Conservation (phyloP, 2,888 invertebrate species). For the Strigamia crassipes region DNA sequence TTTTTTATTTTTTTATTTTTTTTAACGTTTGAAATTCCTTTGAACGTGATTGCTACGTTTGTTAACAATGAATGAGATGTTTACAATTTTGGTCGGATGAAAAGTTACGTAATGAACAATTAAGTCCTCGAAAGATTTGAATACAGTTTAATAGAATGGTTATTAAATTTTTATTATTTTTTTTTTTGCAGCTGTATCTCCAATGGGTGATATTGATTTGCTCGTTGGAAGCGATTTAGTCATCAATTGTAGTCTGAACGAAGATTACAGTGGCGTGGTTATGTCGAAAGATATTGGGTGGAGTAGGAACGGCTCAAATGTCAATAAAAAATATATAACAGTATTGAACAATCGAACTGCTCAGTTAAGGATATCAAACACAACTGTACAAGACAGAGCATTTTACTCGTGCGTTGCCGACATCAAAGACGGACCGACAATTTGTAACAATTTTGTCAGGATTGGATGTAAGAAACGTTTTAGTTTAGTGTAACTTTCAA, state of each 20-base stretch:
- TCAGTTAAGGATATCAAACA: constrained; percentile 32
- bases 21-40: background rate
- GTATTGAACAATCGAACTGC: constrained; percentile 43
- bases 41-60: too few relatives aligned
- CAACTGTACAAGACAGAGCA: constrained; percentile 27
- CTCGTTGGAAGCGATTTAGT: constrained; percentile 67
- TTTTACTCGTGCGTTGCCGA: constrained; percentile 31
- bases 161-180: background rate
- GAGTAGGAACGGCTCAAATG: background rate
- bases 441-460: constrained; percentile 44
- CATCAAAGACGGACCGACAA: background rate
- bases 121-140: background rate
- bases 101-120: background rate
- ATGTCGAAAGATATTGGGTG: constrained; percentile 41
- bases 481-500: background rate
- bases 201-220: constrained; percentile 66
- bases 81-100: background rate
- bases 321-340: background rate
- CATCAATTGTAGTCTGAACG: constrained; percentile 68
- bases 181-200: constrained; percentile 59
- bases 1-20: background rate
- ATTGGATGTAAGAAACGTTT: constrained; percentile 43
- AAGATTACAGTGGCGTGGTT: background rate
- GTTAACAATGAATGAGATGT: too few relatives aligned
- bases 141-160: background rate